phyloP scores from a whole-genome alignment of 2,797 vertebrate genomes.

The Phaenicophaeus curvirostris region DNA sequence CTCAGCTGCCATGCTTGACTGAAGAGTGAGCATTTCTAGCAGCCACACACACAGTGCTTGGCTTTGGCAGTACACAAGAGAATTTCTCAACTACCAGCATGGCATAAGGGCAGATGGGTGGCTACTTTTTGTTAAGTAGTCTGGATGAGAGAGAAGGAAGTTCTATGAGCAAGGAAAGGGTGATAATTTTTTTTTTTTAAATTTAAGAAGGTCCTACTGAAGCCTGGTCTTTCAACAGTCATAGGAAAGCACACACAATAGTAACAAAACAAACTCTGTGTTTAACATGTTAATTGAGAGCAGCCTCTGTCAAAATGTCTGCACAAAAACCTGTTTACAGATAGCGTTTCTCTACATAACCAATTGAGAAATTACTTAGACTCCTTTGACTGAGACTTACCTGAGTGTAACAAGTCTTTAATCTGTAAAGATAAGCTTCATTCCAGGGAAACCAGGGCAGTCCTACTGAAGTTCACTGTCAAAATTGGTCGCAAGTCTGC shows the following conservation, averaged over 20 bases:
- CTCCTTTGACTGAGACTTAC: not conserved
- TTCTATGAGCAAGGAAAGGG: not conserved
- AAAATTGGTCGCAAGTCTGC: not conserved
- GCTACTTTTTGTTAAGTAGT: not conserved
- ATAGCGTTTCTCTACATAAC: not conserved
- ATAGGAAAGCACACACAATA: accelerated
- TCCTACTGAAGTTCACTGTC: not conserved
- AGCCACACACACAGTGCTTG: accelerated
- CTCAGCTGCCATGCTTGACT: not conserved
- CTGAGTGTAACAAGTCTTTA: not conserved
- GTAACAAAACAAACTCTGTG: not conserved
- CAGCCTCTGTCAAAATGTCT: not conserved
- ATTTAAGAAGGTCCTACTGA: not conserved
- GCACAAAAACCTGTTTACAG: not conserved
- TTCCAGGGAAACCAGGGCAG: not conserved
- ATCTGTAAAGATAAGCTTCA: not conserved
- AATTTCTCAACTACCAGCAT: not conserved
- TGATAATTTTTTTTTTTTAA: not conserved
- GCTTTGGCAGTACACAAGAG: not conserved
- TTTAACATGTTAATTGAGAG: not conserved
- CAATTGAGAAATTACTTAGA: not conserved
- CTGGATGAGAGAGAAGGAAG: not conserved
- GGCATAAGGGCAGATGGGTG: not conserved
- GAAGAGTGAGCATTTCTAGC: not conserved
- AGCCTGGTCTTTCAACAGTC: not conserved